phyloP scores from a whole-genome alignment of 2,888 invertebrate genomes.

The Synergus japonicus region DNA sequence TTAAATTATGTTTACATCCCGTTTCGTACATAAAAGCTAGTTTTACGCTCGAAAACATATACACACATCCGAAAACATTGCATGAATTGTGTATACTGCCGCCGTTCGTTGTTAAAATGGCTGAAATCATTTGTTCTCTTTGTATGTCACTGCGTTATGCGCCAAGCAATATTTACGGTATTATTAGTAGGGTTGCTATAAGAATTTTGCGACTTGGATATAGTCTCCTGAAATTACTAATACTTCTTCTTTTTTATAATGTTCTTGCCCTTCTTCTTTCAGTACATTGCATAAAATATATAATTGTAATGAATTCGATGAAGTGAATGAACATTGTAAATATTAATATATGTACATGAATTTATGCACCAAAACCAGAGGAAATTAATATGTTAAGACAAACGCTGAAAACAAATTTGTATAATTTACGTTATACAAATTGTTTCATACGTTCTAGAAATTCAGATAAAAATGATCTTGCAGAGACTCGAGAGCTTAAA shows the following conservation, averaged over 20 bases:
- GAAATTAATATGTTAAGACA: not conserved
- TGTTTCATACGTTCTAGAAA: not conserved
- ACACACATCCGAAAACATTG: not conserved
- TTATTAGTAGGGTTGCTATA: not conserved
- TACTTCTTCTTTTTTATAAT: too few relatives aligned
- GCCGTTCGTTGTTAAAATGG: not conserved
- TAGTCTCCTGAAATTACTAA: not conserved
- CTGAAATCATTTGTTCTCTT: conserved; percentile 32
- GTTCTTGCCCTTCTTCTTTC: too few relatives aligned
- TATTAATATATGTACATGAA: too few relatives aligned
- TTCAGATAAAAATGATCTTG: not conserved
- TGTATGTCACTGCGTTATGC: not conserved
- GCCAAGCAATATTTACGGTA: not conserved
- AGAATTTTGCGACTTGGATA: not conserved
- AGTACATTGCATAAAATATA: too few relatives aligned
- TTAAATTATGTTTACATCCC: conserved; percentile 37
- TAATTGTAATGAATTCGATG: too few relatives aligned
- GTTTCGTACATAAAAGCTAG: conserved; percentile 26
- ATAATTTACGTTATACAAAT: not conserved
- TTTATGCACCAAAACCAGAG: not conserved
- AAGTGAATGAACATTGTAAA: too few relatives aligned
- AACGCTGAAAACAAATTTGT: not conserved
- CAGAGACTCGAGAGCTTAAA: not conserved
- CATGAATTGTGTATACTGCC: conserved; percentile 4
- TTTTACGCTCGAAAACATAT: not conserved